These are phyloP conservation scores for Macrobrachium nipponense DNA, from an alignment of 1,140 invertebrate species.

Conservation along the genomic window DNA sequence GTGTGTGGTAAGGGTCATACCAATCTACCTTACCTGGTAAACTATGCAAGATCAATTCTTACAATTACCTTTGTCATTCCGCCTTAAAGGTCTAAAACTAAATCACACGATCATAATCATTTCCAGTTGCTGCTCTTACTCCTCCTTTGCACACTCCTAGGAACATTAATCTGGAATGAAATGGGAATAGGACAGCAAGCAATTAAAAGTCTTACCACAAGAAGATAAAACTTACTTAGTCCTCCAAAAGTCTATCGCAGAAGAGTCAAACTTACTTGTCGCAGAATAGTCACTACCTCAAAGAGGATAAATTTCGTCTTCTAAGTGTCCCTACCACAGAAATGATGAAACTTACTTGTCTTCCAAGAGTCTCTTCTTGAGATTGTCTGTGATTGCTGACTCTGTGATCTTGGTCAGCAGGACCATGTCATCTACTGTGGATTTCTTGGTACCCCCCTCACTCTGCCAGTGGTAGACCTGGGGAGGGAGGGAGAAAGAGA, in stretches of 20 bases:
- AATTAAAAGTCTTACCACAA: background rate
- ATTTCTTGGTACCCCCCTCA: slow-evolving; percentile 73
- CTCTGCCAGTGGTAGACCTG: slow-evolving; percentile 84
- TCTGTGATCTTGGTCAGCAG: slow-evolving; percentile 80
- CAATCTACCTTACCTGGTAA: too few species aligned
- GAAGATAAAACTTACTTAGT: background rate
- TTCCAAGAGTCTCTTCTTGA: slow-evolving; percentile 80
- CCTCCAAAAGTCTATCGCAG: too few species aligned
- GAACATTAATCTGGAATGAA: too few species aligned
- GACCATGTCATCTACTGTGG: slow-evolving; percentile 86
- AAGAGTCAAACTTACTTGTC: background rate
- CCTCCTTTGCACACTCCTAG: too few species aligned
- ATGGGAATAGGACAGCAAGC: too few species aligned
- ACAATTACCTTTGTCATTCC: too few species aligned
- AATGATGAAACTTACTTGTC: slow-evolving; percentile 68
- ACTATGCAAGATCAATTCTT: too few species aligned
- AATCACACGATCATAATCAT: too few species aligned
- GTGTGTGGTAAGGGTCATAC: too few species aligned
- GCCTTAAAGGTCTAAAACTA: too few species aligned
- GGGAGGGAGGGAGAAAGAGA: background rate
- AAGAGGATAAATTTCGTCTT: background rate
- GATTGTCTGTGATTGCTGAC: slow-evolving; percentile 80
- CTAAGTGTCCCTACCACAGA: too few species aligned
- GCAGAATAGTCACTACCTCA: background rate
- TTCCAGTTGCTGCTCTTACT: too few species aligned